phyloP scores from a whole-genome alignment of 2,888 invertebrate species.

The Odontomyia ornata region DNA sequence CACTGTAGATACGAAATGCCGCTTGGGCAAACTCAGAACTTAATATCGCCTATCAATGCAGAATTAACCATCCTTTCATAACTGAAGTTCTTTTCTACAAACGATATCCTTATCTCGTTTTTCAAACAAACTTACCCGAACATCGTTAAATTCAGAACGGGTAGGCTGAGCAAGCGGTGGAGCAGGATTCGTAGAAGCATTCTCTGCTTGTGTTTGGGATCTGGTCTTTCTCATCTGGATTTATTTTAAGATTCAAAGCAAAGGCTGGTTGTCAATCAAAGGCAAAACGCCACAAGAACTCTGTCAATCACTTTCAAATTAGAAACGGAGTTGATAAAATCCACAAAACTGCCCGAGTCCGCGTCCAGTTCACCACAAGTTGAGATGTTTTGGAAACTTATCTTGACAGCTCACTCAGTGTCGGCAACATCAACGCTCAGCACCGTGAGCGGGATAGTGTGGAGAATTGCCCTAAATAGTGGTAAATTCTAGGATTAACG shows the following conservation, averaged over 20 bases:
- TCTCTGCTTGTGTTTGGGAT: conserved; percentile 28
- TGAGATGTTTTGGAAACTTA: conserved; percentile 2
- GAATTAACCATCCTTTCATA: no score
- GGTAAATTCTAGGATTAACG: not conserved
- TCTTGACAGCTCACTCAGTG: not conserved
- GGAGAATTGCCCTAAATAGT: conserved; percentile 1
- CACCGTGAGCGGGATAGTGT: not conserved
- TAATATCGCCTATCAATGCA: no score
- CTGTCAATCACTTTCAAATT: not conserved
- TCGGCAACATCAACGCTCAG: not conserved
- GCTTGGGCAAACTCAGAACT: no score
- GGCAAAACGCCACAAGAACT: no score
- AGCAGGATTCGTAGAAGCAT: not conserved
- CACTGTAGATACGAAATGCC: no score
- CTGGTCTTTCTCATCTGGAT: conserved; percentile 9
- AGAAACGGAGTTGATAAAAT: not conserved
- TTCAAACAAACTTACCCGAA: conserved; percentile 4
- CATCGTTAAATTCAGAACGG: conserved; percentile 9
- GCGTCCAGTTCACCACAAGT: not conserved
- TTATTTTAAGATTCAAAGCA: not conserved
- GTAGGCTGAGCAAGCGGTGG: not conserved
- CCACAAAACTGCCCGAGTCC: not conserved
- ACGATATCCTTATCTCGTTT: no score
- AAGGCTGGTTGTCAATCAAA: no score
- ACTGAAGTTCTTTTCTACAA: no score